A percentile compares a stretch with the other conserved stretches of the same genome.
Conservation (phyloP, 2,797 vertebrate genomes). For the Hypotaenidia okinawae region DNA sequence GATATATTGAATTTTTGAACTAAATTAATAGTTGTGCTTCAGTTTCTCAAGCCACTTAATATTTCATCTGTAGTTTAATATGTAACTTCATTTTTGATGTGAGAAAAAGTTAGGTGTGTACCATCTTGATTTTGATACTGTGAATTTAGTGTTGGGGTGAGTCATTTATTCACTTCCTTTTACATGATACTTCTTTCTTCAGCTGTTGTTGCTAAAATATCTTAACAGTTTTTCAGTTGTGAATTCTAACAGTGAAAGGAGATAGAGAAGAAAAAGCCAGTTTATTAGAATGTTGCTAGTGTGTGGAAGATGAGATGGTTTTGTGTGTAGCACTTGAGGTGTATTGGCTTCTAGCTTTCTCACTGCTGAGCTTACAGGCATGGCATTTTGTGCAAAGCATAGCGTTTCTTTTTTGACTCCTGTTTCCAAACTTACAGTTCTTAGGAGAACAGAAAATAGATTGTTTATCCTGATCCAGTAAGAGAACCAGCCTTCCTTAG, state of each 20-base stretch:
- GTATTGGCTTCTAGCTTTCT: constrained; percentile 42
- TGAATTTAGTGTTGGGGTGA: constrained; percentile 55
- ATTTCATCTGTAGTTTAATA: constrained; percentile 67
- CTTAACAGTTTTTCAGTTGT: constrained; percentile 37
- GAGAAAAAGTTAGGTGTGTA: constrained; percentile 68
- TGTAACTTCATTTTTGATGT: constrained; percentile 61
- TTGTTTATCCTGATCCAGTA: constrained; percentile 27
- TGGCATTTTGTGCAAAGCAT: not conserved
- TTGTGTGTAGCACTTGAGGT: constrained; percentile 34
- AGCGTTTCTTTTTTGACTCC: not conserved
- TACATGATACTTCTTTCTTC: constrained; percentile 50
- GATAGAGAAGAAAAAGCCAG: constrained; percentile 62
- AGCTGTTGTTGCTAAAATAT: constrained; percentile 29
- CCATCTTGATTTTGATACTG: constrained; percentile 54
- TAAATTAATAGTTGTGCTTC: constrained; percentile 67
- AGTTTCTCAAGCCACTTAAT: constrained; percentile 67
- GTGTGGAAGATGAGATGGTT: constrained; percentile 40
- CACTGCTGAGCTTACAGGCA: not conserved
- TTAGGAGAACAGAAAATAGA: constrained; percentile 15
- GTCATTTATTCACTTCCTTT: constrained; percentile 59
- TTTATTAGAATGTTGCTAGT: constrained; percentile 43
- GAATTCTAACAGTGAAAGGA: constrained; percentile 36
- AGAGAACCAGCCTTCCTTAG: constrained; percentile 34
- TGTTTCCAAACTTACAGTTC: not conserved
- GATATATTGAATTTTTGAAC: constrained; percentile 66